Conservation (phyloP, 2,888 invertebrate genomes). For the Dendrolimus houi region DNA sequence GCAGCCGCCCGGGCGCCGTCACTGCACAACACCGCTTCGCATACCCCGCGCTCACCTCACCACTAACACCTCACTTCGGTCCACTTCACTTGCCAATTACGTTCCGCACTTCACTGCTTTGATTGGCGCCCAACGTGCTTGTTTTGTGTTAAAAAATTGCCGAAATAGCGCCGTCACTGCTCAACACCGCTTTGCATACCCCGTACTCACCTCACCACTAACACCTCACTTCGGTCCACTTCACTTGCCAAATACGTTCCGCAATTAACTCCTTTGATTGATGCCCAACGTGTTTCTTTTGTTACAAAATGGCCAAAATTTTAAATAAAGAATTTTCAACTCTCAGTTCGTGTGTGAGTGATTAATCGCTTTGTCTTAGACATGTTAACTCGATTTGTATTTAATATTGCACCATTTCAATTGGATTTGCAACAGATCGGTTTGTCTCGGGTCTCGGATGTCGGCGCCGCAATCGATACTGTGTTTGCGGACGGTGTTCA, state of each 20-base stretch:
- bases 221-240: constrained; percentile 8
- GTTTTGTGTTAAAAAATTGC: constrained; percentile 12
- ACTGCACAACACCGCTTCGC: constrained; percentile 55
- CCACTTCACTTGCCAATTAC: constrained; percentile 9
- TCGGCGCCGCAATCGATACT: constrained; percentile 43
- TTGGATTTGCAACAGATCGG: constrained; percentile 16
- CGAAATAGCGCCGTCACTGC: constrained; percentile 72
- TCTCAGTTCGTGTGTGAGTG: neutral
- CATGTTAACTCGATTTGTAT: neutral
- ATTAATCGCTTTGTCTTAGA: neutral
- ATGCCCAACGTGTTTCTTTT: constrained; percentile 15
- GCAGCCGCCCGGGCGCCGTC: constrained; percentile 71
- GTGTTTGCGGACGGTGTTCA: constrained; percentile 42
- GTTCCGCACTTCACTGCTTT: neutral
- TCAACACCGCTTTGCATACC: constrained; percentile 47
- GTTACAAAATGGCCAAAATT: neutral
- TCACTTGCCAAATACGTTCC: constrained; percentile 11
- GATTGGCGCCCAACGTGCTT: neutral
- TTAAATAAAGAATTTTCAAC: neutral
- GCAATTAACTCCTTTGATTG: constrained; percentile 11
- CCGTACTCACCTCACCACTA: constrained; percentile 21
- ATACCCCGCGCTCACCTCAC: constrained; percentile 35
- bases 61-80: constrained; percentile 6
- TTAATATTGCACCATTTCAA: constrained; percentile 33
- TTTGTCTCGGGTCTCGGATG: constrained; percentile 29